Evolutionary conservation across 2,797 vertebrate species (phyloP), one percentile per base, ranked within the genome.

Genomic region (Pseudopleuronectes americanus): DNA sequence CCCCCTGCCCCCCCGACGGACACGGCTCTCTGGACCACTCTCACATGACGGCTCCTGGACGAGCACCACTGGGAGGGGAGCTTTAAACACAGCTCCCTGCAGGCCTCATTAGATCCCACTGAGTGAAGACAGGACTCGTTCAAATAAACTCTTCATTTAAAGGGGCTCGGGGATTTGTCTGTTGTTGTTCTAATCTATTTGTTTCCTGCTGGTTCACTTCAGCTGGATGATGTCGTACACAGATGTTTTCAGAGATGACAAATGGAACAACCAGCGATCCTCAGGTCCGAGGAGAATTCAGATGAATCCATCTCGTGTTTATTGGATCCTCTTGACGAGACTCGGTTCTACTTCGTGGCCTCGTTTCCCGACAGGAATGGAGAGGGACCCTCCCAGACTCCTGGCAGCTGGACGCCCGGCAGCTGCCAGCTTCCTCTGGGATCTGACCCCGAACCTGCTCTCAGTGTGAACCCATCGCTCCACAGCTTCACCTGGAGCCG

Each of bases 31-130:
- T 8, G 28, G 28, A 31, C 28, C 28, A 8, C 28, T 7, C 56
- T 74, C 43, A 36, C 31, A 26, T 23, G 33, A 48, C 19, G n/a
- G 47, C 22, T 68, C 68, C 26, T 43, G 56, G 59, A 70, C 19
- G 45, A 1, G 56, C 57, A 70, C 16, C 49, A 1, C 60, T 2
- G 57, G 52, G 78, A 65, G 78, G 55, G 71, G 64, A 61, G 62
- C 4, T 36, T 72, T 10, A 33, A 33, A 33, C 4, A 84, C 64
- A 53, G 76, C 73, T 71, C 79, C 58, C 72, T 8, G 36, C 2
- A n/a, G 79, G 57, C 70, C 61, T 77, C 48, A 66, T 71, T 77
- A 66, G 33, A 51, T 2, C 12, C 61, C 59, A 68, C 31, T 33
- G 31, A 33, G 31, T 10, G 36, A 13, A 38, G 36, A 38, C 36